Percentiles rank a stretch among this genome's conserved stretches.
Conservation (phyloP, 2,797 vertebrate species). For the Anisognathus igniventris region DNA sequence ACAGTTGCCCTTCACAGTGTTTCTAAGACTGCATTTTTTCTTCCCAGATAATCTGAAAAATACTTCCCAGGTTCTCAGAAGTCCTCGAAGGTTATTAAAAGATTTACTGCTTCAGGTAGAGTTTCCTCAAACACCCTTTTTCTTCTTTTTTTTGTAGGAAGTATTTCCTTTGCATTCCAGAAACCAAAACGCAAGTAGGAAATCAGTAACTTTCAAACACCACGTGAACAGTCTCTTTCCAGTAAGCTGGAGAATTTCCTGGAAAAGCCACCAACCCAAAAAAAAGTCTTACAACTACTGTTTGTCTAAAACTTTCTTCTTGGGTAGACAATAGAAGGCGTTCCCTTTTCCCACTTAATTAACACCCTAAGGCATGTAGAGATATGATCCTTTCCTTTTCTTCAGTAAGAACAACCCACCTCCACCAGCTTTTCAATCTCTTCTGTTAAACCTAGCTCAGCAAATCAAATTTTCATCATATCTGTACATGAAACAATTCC, state of each 20-base stretch:
- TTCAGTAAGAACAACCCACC: not conserved
- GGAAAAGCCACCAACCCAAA: not conserved
- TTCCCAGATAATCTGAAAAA: not conserved
- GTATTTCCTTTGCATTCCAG: not conserved
- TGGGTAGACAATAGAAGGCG: not conserved
- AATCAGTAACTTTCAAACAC: not conserved
- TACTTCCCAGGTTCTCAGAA: not conserved
- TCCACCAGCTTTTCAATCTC: not conserved
- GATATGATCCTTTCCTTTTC: not conserved
- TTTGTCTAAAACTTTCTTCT: not conserved
- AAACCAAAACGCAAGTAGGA: not conserved
- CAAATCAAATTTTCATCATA: not conserved
- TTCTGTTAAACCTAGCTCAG: not conserved
- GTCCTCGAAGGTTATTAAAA: not conserved
- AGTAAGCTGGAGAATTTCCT: not conserved
- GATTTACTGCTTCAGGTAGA: not conserved
- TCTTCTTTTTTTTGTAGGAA: accelerated
- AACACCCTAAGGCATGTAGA: not conserved
- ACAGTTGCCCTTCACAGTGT: not conserved
- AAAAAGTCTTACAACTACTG: not conserved
- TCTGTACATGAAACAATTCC: not conserved
- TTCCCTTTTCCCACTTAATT: not conserved
- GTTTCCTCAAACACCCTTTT: not conserved
- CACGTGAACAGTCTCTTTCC: accelerated
- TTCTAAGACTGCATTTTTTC: not conserved